Conservation (phyloP, 2,797 vertebrate species). For the Pseudochirops corinnae region DNA sequence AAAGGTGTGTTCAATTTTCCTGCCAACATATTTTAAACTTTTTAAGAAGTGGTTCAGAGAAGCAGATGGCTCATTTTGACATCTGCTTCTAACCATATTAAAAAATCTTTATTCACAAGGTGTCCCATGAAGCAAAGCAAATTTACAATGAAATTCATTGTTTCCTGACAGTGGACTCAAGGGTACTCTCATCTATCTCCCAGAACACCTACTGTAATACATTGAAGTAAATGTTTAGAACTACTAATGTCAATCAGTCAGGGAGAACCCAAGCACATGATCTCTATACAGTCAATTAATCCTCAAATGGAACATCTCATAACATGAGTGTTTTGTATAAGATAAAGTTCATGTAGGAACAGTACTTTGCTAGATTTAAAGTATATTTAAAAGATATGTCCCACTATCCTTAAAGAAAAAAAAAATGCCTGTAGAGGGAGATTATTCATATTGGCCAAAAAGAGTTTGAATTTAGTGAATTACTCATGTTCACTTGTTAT, state of each 20-base stretch:
- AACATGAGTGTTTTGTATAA: conserved; percentile 17
- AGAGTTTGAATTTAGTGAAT: not conserved
- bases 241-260: conserved; percentile 41
- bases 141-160: conserved; percentile 58
- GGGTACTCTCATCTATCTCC: conserved; percentile 65
- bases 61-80: conserved; percentile 68
- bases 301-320: conserved; percentile 70
- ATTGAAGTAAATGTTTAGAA: conserved; percentile 66
- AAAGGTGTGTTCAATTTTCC: conserved; percentile 19
- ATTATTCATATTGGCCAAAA: not conserved
- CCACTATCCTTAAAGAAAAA: not conserved
- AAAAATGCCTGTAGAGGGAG: not conserved
- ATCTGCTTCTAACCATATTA: conserved; percentile 61
- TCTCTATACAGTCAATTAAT: conserved; percentile 73
- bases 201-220: conserved; percentile 27
- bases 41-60: conserved; percentile 59
- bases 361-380: conserved; percentile 29
- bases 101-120: conserved; percentile 52
- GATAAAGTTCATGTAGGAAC: conserved; percentile 61
- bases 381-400: not conserved
- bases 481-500: not conserved
- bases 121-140: conserved; percentile 50
- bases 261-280: conserved; percentile 52
- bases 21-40: conserved; percentile 2
- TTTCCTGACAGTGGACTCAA: conserved; percentile 52